phyloP scores from a whole-genome alignment of 2,797 vertebrate species.

The Hyperoplus lanceolatus region DNA sequence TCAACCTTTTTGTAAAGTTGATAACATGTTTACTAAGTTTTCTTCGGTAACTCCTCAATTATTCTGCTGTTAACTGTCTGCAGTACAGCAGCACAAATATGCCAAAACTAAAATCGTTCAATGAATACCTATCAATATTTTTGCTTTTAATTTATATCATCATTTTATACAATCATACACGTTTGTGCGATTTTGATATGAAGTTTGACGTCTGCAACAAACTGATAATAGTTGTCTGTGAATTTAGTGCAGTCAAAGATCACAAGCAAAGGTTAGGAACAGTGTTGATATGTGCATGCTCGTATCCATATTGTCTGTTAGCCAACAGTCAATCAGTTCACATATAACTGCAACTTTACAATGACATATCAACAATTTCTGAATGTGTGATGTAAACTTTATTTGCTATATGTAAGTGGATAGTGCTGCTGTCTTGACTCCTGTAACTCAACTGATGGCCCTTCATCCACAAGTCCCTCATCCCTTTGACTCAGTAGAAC shows the following conservation, averaged over 20 bases:
- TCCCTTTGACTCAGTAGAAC: slow-evolving; percentile 38
- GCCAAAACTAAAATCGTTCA: slow-evolving; percentile 53
- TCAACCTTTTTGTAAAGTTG: slow-evolving; percentile 21
- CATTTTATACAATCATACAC: slow-evolving; percentile 53
- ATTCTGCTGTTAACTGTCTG: slow-evolving; percentile 41
- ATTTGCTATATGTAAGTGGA: slow-evolving; percentile 35
- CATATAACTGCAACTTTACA: slow-evolving; percentile 39
- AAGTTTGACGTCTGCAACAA: slow-evolving; percentile 52
- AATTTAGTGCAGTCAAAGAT: slow-evolving; percentile 65
- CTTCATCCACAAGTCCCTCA: slow-evolving; percentile 35
- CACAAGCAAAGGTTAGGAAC: slow-evolving; percentile 55
- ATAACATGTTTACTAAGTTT: slow-evolving; percentile 54
- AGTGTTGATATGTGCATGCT: slow-evolving; percentile 76
- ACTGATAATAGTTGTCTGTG: slow-evolving; percentile 60
- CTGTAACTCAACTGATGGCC: slow-evolving; percentile 36
- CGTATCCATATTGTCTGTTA: slow-evolving; percentile 56
- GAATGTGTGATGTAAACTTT: slow-evolving; percentile 56
- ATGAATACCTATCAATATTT: slow-evolving; percentile 15
- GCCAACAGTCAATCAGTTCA: slow-evolving; percentile 38
- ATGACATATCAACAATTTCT: slow-evolving; percentile 40
- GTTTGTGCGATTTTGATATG: slow-evolving; percentile 60
- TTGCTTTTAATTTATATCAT: slow-evolving; percentile 32
- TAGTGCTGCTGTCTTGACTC: slow-evolving; percentile 41
- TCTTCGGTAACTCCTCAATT: slow-evolving; percentile 46
- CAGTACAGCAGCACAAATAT: slow-evolving; percentile 45